These are phyloP conservation scores for Kuschelorhynchus macadamiae DNA, from an alignment of 2,888 invertebrate species.

Conservation along the genomic window DNA sequence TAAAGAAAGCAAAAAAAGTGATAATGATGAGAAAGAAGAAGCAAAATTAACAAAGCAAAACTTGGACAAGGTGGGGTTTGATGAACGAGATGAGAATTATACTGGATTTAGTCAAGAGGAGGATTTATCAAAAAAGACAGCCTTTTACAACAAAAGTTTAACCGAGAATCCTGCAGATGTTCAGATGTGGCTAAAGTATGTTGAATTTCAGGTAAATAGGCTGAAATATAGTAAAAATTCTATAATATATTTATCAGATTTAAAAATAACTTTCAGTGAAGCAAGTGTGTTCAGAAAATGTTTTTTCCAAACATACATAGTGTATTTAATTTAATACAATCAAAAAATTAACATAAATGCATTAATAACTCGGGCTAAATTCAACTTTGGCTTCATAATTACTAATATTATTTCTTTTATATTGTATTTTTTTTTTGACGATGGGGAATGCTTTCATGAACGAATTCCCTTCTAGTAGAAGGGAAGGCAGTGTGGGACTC, in stretches of 20 bases:
- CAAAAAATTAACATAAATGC: no score
- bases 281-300: no score
- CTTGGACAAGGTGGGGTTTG: conserved; percentile 48
- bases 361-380: no score
- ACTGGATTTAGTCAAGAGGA: conserved; percentile 68
- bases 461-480: no score
- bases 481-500: no score
- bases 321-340: no score
- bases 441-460: no score
- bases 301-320: no score
- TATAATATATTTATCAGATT: not conserved
- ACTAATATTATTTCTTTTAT: no score
- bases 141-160: conserved; percentile 71
- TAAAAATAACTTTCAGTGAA: no score
- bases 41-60: conserved; percentile 58
- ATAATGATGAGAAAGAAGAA: conserved; percentile 54
- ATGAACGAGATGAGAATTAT: conserved; percentile 55
- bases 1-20: conserved; percentile 33
- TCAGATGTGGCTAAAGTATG: conserved; percentile 74
- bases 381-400: no score
- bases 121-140: conserved; percentile 70
- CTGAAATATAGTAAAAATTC: not conserved
- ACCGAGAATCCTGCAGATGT: conserved; percentile 71
- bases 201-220: conserved; percentile 69
- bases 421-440: no score